Evolutionary conservation across 2,888 invertebrate species (phyloP).

Genomic region (Meandrusa payeni): DNA sequence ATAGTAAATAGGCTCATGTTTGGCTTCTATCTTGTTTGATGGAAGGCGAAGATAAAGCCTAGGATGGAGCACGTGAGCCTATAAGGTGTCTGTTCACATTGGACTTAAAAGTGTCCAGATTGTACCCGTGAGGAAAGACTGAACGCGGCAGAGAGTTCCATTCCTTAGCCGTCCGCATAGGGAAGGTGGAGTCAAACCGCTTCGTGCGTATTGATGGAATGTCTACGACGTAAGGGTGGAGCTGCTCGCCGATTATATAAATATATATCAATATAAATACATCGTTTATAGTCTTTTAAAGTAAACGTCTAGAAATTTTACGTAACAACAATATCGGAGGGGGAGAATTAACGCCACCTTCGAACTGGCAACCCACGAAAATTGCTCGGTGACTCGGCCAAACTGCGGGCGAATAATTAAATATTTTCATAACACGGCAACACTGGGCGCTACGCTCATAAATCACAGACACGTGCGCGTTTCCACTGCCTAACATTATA

Average conservation of each 20-base stretch:
- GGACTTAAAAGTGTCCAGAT: no score
- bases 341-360: conserved; percentile 47
- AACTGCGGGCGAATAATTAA: conserved; percentile 65
- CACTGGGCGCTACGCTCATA: conserved; percentile 56
- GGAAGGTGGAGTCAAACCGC: no score
- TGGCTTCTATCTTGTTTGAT: no score
- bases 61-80: no score
- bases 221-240: no score
- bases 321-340: conserved; percentile 37
- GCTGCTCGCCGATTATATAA: neutral
- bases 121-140: no score
- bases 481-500: conserved; percentile 36
- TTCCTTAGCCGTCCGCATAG: no score
- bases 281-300: conserved; percentile 18
- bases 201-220: no score
- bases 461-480: conserved; percentile 49
- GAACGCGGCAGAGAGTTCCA: no score
- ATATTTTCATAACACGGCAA: conserved; percentile 75
- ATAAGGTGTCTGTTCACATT: no score
- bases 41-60: no score
- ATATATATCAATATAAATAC: conserved; percentile 1
- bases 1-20: no score
- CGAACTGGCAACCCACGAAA: conserved; percentile 45
- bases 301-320: conserved; percentile 29
- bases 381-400: conserved; percentile 50